Conservation (phyloP, 1,140 invertebrate genomes). For the Ladona fulva region DNA sequence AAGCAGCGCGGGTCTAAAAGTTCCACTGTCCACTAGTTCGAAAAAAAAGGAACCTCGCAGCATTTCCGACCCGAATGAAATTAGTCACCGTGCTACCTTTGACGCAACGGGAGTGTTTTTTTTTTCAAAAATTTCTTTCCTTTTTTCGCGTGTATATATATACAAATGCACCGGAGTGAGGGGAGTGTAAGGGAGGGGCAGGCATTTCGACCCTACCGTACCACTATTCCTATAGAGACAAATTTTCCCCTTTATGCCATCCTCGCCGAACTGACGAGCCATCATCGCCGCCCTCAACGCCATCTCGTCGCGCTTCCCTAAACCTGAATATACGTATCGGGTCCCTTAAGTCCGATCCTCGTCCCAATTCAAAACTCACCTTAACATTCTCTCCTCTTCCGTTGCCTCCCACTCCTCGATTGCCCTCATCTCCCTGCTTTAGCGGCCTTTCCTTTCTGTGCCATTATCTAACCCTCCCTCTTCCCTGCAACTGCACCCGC, state of each 20-base stretch:
- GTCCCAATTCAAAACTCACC: neutral
- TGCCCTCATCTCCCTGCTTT: neutral
- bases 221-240: neutral
- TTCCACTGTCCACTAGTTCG: conserved; percentile 2
- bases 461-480: neutral
- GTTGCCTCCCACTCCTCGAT: neutral
- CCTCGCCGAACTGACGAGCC: neutral
- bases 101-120: neutral
- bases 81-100: conserved; percentile 4
- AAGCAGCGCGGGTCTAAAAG: neutral
- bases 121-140: neutral
- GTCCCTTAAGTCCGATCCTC: conserved; percentile 2
- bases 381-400: neutral
- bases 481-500: neutral
- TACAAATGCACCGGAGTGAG: neutral
- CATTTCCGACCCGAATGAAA: neutral
- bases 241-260: neutral
- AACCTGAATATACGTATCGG: neutral
- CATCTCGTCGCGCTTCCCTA: neutral
- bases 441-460: neutral
- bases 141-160: neutral
- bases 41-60: neutral
- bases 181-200: neutral
- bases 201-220: too few relatives aligned
- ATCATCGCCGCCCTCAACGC: neutral